Evolutionary conservation across 1,140 invertebrate species (phyloP), one percentile per base, ranked within the genome.

Genomic region (Drosophila bifasciata): DNA sequence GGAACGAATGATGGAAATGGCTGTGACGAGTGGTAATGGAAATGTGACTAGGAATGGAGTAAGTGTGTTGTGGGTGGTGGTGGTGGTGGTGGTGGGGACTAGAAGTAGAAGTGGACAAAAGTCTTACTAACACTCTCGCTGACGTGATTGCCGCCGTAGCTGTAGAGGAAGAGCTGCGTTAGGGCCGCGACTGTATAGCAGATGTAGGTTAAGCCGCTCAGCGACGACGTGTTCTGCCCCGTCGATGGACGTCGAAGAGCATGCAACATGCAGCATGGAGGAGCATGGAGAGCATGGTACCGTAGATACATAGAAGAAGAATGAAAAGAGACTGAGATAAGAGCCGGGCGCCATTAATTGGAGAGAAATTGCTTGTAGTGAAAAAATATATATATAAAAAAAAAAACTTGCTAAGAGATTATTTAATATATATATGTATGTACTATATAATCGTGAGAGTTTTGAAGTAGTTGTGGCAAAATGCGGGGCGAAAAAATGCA

Each of bases 131-230:
- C 89, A 83, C 90, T 89, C 49, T 91, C 90, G 50, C 80, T 76
- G 53, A 91, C 84, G 53, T 86, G 79, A 73, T 75, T 90, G 44
- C 90, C 90, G 13, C 90, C 89, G 39, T 84, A 79, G 70, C 86
- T 80, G 46, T 91, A 91, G 39, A 91, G 71, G 46, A 89, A 78
- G 19, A 91, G 78, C 61, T 91, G 89, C 49, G 83, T 81, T 51
- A 91, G 59, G 43, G 89, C 89, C 3, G 89, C 89, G 40, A 90
- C 55, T 55, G 41, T 84, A 43, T 91, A 91, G 64, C 72, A 88
- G 50, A 91, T 89, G 76, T 91, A 91, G 66, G 76, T 89, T 77
- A 91, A 74, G 72, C 89, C 69, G 59, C 85, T 90, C 45, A 91
- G 28, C 50, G 89, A 90, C n/a, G 78, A 72, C 25, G 81, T 80